A percentile compares a stretch with the other conserved stretches of the same genome.
Evolutionary conservation across 1,140 invertebrate species (phyloP).

Genomic region (Leptinotarsa texana): DNA sequence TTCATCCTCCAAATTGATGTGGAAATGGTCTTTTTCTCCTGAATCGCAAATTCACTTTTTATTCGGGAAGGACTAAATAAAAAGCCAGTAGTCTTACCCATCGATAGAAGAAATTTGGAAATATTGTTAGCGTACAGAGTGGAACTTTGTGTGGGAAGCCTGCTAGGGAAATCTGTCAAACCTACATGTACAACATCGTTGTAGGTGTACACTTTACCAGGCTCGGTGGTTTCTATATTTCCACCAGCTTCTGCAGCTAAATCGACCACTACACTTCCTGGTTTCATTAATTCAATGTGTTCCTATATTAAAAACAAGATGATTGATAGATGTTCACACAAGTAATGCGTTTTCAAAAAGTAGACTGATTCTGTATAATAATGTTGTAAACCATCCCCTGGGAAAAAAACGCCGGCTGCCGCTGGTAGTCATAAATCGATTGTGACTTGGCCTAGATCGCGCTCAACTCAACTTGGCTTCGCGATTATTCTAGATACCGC

Average conservation of each 20-base stretch:
- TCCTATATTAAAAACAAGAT: constrained; percentile 59
- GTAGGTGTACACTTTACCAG: constrained; percentile 75
- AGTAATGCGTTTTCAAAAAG: too few species aligned
- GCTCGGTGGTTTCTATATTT: constrained; percentile 83
- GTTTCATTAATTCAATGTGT: constrained; percentile 83
- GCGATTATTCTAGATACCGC: too few species aligned
- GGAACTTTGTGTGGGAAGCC: constrained; percentile 83
- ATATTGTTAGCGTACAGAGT: constrained; percentile 91
- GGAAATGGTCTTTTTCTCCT: constrained; percentile 75
- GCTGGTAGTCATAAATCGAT: too few species aligned
- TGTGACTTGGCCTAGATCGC: too few species aligned
- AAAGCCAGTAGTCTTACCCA: constrained; percentile 59
- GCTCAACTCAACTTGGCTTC: too few species aligned
- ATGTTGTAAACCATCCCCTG: neutral
- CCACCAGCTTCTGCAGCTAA: constrained; percentile 88
- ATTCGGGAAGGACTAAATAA: too few species aligned
- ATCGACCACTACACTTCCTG: constrained; percentile 88
- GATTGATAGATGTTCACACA: too few species aligned
- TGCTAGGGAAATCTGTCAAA: constrained; percentile 81
- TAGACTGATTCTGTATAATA: neutral
- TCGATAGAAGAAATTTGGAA: constrained; percentile 82
- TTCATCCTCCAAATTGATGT: constrained; percentile 83
- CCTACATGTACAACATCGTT: constrained; percentile 85
- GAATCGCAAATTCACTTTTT: neutral
- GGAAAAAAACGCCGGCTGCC: too few species aligned